A percentile compares a stretch with the other conserved stretches of the same genome.
Evolutionary conservation across 2,888 invertebrate species (phyloP).

Genomic region (Lymantria monacha): DNA sequence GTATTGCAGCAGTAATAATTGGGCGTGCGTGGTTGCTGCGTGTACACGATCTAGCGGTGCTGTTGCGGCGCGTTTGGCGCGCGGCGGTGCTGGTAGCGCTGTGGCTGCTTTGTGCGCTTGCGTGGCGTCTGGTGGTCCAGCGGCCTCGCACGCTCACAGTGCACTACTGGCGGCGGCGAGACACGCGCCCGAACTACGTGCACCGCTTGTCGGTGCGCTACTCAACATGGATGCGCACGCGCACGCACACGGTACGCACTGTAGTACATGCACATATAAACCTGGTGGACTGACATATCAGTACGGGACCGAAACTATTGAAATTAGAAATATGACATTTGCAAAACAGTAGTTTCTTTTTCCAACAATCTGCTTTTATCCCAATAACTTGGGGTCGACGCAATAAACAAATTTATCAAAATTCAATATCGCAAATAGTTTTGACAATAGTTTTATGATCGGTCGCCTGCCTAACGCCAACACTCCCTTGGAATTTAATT

Average conservation of each 20-base stretch:
- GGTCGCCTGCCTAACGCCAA: no score
- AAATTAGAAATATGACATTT: no score
- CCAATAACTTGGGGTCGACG: no score
- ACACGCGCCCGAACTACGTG: constrained; percentile 42
- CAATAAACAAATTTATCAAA: no score
- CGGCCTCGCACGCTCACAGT: constrained; percentile 33
- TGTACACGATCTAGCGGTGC: constrained; percentile 82
- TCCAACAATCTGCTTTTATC: no score
- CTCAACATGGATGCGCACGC: constrained; percentile 63
- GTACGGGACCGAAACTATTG: no score
- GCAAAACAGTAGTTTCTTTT: no score
- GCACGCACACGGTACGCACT: constrained; percentile 53
- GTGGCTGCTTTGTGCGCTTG: constrained; percentile 61
- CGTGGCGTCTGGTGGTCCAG: constrained; percentile 50
- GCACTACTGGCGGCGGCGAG: constrained; percentile 53
- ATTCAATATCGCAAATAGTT: no score
- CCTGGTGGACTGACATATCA: no score
- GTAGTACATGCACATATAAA: neutral
- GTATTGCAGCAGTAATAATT: constrained; percentile 83
- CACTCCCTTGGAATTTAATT: no score
- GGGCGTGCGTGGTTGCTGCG: constrained; percentile 91
- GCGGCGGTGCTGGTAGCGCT: constrained; percentile 49
- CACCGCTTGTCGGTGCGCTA: constrained; percentile 47
- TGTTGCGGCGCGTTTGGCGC: constrained; percentile 43
- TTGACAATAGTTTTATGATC: no score